Conservation (phyloP, 2,113 vertebrate species). For the Microtus montanus region DNA sequence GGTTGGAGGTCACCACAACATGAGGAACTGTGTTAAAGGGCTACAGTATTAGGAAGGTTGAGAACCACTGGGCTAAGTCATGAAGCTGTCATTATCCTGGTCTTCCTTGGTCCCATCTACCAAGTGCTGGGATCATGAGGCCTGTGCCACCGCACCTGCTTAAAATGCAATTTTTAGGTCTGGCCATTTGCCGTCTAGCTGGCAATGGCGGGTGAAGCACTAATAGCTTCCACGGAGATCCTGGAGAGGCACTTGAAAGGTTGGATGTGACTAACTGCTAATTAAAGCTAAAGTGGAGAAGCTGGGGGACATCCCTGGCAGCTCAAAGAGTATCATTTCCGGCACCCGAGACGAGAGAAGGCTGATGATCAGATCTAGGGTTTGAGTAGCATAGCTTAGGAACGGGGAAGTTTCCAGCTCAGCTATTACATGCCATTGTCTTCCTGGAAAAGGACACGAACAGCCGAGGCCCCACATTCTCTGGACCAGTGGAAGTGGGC, state of each 20-base stretch:
- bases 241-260: not conserved
- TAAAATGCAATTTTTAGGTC: not conserved
- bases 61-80: not conserved
- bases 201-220: not conserved
- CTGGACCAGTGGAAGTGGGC: not conserved
- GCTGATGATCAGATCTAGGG: not conserved
- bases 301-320: not conserved
- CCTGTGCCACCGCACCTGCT: not conserved
- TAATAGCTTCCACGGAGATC: not conserved
- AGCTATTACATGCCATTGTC: not conserved
- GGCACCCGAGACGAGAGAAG: not conserved
- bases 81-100: not conserved
- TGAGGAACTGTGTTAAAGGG: not conserved
- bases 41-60: not conserved
- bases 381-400: not conserved
- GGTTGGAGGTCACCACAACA: not conserved
- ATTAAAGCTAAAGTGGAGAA: constrained; percentile 2
- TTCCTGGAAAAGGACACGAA: not conserved
- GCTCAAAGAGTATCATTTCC: not conserved
- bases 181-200: not conserved
- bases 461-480: not conserved
- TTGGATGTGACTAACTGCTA: not conserved
- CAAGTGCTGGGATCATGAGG: not conserved
- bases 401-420: not conserved
- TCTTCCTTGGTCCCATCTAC: not conserved